Base-by-base conservation (phyloP, 2,888 invertebrate genomes). In the Amphipyra berbera region DNA sequence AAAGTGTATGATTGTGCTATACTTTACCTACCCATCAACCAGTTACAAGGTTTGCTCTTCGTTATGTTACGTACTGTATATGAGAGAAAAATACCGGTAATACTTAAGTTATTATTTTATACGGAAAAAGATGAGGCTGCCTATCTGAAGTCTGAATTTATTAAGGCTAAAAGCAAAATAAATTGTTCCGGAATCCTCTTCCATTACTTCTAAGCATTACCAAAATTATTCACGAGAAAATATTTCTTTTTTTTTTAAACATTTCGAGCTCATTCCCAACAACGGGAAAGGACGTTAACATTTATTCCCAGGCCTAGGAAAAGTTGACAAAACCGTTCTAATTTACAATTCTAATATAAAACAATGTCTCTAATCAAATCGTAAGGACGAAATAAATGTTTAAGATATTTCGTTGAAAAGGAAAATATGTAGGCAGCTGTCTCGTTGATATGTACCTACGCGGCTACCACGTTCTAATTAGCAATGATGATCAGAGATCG, bases 291-390 rank as follows among this genome's bases (percentile, higher is more conserved):
- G 42, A 10, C 41, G 52, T 63, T 57, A 57, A 38, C 52, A 73
- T 69, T 70, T 50, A 50, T 54, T 75, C 56, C 46, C 53, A 50
- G 15, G 13, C 12, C 54, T 44, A 54, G 58, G 49, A 67, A 62
- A 76, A 60, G 54, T 76, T 55, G 41, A 48, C 57, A 59, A 47
- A 60, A 61, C 52, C 40, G 47, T 54, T 38, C 44, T 46, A 56
- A 78, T 70, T 78, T 71, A 64, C 60, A 73, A 63, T 77, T 61
- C 58, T 63, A 77, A 73, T 73, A 38, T 41, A 13, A n/a, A 45
- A 60, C 75, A 68, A 41, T 48, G 63, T 50, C 40, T 68, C 30
- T 66, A 57, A 64, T 66, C 44, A 76, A 66, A 72, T 72, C 53
- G 27, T 42, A 52, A 40, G 56, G 10, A 56, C 58, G 61, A 61